A percentile compares a stretch with the other conserved stretches of the same genome.
phyloP scores from a whole-genome alignment of 2,888 invertebrate genomes.

The Pandemis heparana region DNA sequence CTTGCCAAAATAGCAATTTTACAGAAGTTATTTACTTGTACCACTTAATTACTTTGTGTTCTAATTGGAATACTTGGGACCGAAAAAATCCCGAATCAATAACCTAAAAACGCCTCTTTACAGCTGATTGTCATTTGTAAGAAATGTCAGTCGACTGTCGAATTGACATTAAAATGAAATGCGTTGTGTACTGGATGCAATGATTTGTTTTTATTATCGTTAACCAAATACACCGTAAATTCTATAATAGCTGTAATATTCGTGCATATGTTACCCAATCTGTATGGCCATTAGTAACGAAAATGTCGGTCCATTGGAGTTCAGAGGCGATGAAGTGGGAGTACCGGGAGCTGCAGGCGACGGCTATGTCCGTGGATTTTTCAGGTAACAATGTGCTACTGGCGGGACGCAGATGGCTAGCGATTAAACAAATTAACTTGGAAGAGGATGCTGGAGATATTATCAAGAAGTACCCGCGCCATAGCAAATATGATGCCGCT shows the following conservation, averaged over 20 bases:
- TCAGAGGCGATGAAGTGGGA: constrained; percentile 87
- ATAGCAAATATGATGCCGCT: constrained; percentile 97
- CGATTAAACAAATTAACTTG: constrained; percentile 90
- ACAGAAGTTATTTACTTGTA: no score
- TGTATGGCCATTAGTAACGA: constrained; percentile 8
- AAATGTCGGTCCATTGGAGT: constrained; percentile 82
- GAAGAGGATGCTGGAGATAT: constrained; percentile 89
- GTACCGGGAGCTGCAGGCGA: constrained; percentile 95
- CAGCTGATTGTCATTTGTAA: constrained; percentile 31
- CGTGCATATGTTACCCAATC: constrained; percentile 1
- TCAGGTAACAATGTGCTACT: constrained; percentile 94
- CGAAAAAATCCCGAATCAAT: background rate
- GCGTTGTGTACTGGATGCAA: background rate
- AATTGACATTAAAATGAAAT: constrained; percentile 15
- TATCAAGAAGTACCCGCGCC: constrained; percentile 92
- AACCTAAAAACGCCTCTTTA: constrained; percentile 13
- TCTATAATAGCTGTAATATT: background rate
- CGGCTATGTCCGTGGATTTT: constrained; percentile 96
- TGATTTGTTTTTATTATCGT: constrained; percentile 35
- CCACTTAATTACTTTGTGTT: background rate
- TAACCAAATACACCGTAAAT: constrained; percentile 11
- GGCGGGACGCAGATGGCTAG: constrained; percentile 93
- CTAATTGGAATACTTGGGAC: background rate
- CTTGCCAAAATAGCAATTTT: no score
- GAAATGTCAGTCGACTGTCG: constrained; percentile 9